Evolutionary conservation across 2,113 vertebrate species (phyloP), one percentile per base, ranked within the genome.

Genomic region (Rhagologus leucostigma): DNA sequence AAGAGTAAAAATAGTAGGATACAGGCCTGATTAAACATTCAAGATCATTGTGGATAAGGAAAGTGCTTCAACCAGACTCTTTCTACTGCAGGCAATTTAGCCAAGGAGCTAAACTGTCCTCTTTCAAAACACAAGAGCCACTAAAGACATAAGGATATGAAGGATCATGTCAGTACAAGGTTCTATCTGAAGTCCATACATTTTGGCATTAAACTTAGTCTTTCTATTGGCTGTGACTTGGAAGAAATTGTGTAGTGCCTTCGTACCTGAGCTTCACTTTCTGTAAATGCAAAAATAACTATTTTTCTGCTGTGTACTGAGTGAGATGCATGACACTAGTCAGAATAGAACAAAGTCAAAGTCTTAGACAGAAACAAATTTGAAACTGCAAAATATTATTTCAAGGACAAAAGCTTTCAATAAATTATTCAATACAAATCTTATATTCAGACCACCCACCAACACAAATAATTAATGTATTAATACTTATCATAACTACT

Each of bases 321-420:
- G n/a, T 55, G 35, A 49, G n/a, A 63, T 21, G 41, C 4, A 20
- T 15, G 30, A 19, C 42, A 18, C 19, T 37, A 71, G 64, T 37
- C 30, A 47, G 55, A 13, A 16, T 14, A 59, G 41, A 64, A 49
- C 4, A 50, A n/a, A 22, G 20, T 50, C 37, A 42, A 86, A 87
- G 13, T 55, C 74, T 75, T 35, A 50, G 27, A 52, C 33, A 86
- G 82, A 95, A 90, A 53, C 4, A 65, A 65, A 20, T 74, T 47
- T 5, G 7, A 85, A 94, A 79, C 27, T 35, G 50, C 8, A 86
- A 46, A 42, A 65, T 46, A 76, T 22, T 65, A 82, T 97, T 88
- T 94, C 87, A 91, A 91, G 71, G 79, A 62, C 68, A 94, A 94
- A 91, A 93, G n/a, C 27, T 77, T 94, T 46, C 41, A 88, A 15